Base-by-base conservation (phyloP, 2,113 vertebrate species). In the Cavia aperea region DNA sequence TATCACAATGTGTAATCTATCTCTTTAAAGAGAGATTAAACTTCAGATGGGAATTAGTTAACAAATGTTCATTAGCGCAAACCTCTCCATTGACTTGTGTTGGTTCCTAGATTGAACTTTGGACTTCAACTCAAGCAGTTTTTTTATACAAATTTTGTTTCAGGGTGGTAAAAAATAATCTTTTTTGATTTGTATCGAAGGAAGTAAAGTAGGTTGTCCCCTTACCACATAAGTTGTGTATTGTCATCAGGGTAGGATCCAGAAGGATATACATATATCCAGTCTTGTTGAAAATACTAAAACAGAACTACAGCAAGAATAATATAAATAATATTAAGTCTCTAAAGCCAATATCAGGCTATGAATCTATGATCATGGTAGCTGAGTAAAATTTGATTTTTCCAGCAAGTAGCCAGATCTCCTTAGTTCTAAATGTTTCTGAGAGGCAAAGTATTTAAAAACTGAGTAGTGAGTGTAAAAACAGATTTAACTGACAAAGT, bases 361-460 rank as follows among this genome's bases (percentile, higher is more conserved):
- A 16, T 56, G 49, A 23, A 77, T 79, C 58, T 63, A 23, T 66
- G 54, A 51, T 33, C 46, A 6, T 88, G 58, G 88, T 83, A 62
- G 90, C 70, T 96, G 62, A 54, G 90, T 63, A 63, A 84, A 29
- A 81, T 29, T 5, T 97, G 93, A 97, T 92, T 94, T 94, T 60
- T 95, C 95, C 86, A 89, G 75, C 23, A 56, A 93, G 58, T 85
- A 31, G 12, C 88, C 60, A 72, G 2, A 81, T 91, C 58, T 66
- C 93, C 56, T 65, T 93, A 62, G 88, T 86, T 96, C 88, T 91
- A 4, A 51, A 13, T 95, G 85, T 94, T 91, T 65, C 10, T 92
- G 81, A 95, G 90, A 70, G 33, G 4, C 0, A 96, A 95, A 94
- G 90, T 95, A 95, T 95, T 95, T 96, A 94, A 96, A 96, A 93